Conservation (phyloP, 2,888 invertebrate species). For the Autographa pulchrina region DNA sequence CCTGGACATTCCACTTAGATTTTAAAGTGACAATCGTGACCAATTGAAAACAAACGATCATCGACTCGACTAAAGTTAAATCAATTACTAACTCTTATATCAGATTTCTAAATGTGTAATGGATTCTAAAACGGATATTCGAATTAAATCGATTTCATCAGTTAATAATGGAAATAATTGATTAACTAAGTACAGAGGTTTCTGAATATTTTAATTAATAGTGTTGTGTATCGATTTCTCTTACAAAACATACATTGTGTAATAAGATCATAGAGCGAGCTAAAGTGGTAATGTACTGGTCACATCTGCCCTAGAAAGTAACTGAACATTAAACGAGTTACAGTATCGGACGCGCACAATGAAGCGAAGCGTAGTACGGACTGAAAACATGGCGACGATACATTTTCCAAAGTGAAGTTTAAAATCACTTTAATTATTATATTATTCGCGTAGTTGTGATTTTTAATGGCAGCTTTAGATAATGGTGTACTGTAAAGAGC, state of each 20-base stretch:
- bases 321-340: constrained; percentile 40
- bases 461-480: constrained; percentile 26
- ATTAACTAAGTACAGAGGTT: constrained; percentile 10
- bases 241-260: constrained; percentile 21
- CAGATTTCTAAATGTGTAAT: constrained; percentile 40
- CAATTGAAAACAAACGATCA: constrained; percentile 3
- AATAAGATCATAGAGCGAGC: constrained; percentile 22
- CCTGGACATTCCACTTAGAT: constrained; percentile 89
- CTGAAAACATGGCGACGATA: constrained; percentile 15
- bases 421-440: constrained; percentile 23
- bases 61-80: not conserved
- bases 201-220: constrained; percentile 26
- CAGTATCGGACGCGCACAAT: constrained; percentile 22
- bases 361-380: constrained; percentile 17
- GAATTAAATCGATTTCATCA: constrained; percentile 27
- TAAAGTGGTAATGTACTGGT: constrained; percentile 34
- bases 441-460: constrained; percentile 27
- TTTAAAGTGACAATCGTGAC: constrained; percentile 69
- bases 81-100: constrained; percentile 19
- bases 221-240: constrained; percentile 40
- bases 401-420: constrained; percentile 15
- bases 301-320: constrained; percentile 47
- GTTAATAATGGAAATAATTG: constrained; percentile 15
- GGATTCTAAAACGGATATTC: constrained; percentile 30
- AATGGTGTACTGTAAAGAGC: not conserved